Evolutionary conservation across 2,888 invertebrate genomes (phyloP).

Genomic region (Drosophila multiciliata): DNA sequence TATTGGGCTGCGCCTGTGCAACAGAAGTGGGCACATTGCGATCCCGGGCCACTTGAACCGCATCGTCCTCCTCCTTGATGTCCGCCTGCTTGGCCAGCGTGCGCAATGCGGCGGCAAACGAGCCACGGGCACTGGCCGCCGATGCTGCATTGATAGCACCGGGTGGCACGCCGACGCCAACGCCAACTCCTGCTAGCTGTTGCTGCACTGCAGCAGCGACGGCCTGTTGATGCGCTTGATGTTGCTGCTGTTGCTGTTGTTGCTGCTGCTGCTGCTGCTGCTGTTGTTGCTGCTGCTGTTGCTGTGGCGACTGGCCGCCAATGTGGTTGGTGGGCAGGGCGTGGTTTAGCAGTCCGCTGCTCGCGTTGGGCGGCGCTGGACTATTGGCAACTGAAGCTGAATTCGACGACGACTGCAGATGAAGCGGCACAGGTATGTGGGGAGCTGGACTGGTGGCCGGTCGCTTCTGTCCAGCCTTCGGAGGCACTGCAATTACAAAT

Average conservation of each 20-base stretch:
- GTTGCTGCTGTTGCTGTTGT: conserved; percentile 73
- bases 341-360: conserved; percentile 76
- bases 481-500: conserved; percentile 81
- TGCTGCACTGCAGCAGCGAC: conserved; percentile 81
- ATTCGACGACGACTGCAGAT: conserved; percentile 82
- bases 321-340: conserved; percentile 81
- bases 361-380: conserved; percentile 58
- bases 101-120: conserved; percentile 96
- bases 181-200: conserved; percentile 76
- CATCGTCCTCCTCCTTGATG: conserved; percentile 88
- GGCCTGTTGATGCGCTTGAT: conserved; percentile 82
- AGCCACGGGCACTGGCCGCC: conserved; percentile 87
- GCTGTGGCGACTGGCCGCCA: conserved; percentile 81
- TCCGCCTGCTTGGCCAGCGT: conserved; percentile 96
- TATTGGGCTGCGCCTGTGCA: conserved; percentile 33
- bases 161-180: conserved; percentile 65
- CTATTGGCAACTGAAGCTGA: conserved; percentile 55
- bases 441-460: conserved; percentile 85
- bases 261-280: conserved; percentile 72
- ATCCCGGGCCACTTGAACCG: conserved; percentile 67
- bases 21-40: conserved; percentile 65
- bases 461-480: conserved; percentile 84
- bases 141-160: conserved; percentile 80
- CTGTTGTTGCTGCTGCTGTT: conserved; percentile 75
- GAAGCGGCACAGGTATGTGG: conserved; percentile 83